Evolutionary conservation across 2,797 vertebrate species (phyloP).

Genomic region (Oreonectes daqikongensis): DNA sequence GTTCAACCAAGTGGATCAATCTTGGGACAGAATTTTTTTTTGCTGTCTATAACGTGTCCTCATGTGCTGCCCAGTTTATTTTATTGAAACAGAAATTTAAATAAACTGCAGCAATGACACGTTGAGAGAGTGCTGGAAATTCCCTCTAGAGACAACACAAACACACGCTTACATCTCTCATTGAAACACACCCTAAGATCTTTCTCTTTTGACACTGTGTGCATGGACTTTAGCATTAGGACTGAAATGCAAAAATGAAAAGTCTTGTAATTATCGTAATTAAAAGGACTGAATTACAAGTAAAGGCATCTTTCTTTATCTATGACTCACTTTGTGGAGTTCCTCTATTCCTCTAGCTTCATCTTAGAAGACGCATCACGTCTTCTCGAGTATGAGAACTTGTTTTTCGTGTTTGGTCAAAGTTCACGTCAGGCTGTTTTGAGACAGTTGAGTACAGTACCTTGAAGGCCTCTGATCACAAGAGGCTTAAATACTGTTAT

Average conservation of each 20-base stretch:
- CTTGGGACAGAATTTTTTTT: no score
- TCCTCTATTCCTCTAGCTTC: not conserved
- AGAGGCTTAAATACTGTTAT: constrained; percentile 32
- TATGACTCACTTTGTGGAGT: not conserved
- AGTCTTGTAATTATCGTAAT: constrained; percentile 27
- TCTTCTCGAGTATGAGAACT: not conserved
- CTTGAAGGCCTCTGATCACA: constrained; percentile 33
- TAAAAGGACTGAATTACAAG: constrained; percentile 24
- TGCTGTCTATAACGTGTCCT: no score
- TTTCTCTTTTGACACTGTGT: not conserved
- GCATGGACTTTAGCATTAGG: not conserved
- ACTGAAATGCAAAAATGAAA: not conserved
- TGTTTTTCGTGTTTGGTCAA: constrained; percentile 17
- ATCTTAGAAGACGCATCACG: not conserved
- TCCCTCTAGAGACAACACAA: constrained; percentile 20
- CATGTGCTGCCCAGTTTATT: not conserved
- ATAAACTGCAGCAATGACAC: not conserved
- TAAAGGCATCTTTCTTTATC: constrained; percentile 22
- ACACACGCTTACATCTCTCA: constrained; percentile 9
- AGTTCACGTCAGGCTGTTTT: constrained; percentile 11
- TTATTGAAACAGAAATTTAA: no score
- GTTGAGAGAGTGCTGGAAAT: constrained; percentile 12
- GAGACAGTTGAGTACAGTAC: constrained; percentile 12
- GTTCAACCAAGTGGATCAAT: not conserved
- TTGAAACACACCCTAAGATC: constrained; percentile 11